Conservation (phyloP, 2,888 invertebrate genomes). For the Heliothis peltigera region DNA sequence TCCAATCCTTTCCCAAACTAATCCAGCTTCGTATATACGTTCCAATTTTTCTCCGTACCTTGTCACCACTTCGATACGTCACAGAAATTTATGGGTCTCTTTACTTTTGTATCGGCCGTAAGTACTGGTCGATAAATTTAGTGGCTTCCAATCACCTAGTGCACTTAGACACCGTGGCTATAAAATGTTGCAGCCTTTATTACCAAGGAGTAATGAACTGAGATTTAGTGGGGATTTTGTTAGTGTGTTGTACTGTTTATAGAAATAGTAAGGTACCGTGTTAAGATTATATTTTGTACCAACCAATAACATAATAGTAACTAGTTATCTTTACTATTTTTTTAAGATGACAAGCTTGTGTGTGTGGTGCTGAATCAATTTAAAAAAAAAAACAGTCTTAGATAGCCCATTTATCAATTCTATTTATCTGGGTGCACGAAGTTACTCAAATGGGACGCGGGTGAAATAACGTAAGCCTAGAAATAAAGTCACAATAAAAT, state of each 20-base stretch:
- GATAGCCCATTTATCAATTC: no score
- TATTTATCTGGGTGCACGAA: no score
- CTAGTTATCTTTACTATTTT: no score
- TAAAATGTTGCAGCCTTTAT: slow-evolving; percentile 53
- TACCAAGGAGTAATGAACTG: slow-evolving; percentile 42
- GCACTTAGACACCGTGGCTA: slow-evolving; percentile 60
- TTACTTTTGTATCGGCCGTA: slow-evolving; percentile 62
- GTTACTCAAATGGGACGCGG: no score
- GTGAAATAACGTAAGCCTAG: no score
- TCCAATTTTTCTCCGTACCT: slow-evolving; percentile 36
- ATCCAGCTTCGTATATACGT: slow-evolving; percentile 30
- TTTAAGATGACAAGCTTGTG: no score
- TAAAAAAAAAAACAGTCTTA: no score
- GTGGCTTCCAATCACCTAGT: slow-evolving; percentile 62
- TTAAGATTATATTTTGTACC: no score
- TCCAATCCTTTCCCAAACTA: slow-evolving; percentile 40
- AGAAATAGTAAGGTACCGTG: not conserved
- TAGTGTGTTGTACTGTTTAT: slow-evolving; percentile 3
- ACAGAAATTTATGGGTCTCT: slow-evolving; percentile 71
- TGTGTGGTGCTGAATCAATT: no score
- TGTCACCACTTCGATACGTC: slow-evolving; percentile 48
- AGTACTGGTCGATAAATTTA: slow-evolving; percentile 72
- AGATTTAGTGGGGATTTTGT: slow-evolving; percentile 37
- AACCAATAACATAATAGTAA: no score
- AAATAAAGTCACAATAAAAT: no score